Evolutionary conservation across 2,888 invertebrate genomes (phyloP), one percentile per base, ranked within the genome.

Genomic region (Baronia brevicornis): DNA sequence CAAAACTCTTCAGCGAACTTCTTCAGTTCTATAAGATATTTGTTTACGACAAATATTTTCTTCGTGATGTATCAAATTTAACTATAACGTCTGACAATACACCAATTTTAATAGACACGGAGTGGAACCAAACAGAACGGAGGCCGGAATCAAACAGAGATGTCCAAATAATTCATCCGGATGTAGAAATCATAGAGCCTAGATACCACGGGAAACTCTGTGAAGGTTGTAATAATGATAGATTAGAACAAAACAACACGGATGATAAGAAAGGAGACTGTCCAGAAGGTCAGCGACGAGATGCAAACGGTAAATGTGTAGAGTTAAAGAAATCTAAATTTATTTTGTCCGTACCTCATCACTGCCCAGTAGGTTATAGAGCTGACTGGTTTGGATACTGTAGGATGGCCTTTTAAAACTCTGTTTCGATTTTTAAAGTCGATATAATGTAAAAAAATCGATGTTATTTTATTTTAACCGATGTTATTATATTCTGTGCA

Each of bases 151-250:
- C 13, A 2, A 36, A 36, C 31, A 37, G 44, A 6, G 41, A 33
- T 5, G 37, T 41, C 2, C 39, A 51, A 15, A 28, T 28, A 3
- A 42, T 45, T n/a, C 49, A 60, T 25, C 68, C 71, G 6, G 78
- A 80, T 27, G 62, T 79, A 1, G 80, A 80, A 50, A 50, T 74
- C 2, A 54, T 80, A 21, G 69, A 71, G 28, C 68, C 79, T 0
- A 52, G 47, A 23, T 71, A 71, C 33, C 69, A 73, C 36, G 70
- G 73, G 2, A 66, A 65, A 37, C 39, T 60, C 12, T 49, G 46
- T 29, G 44, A 37, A 6, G 41, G 46, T 26, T 54, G 53, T 31
- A 36, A 38, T 8, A 41, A 21, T 30, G 47, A 46, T 10, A 42
- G 13, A 4, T 36, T 24, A 1, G 46, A 50, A 21, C 32, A 34